These are phyloP conservation scores for Zoanthus solanderi DNA, from an alignment of 92 coral and sea anemone species.

Conservation along the genomic window DNA sequence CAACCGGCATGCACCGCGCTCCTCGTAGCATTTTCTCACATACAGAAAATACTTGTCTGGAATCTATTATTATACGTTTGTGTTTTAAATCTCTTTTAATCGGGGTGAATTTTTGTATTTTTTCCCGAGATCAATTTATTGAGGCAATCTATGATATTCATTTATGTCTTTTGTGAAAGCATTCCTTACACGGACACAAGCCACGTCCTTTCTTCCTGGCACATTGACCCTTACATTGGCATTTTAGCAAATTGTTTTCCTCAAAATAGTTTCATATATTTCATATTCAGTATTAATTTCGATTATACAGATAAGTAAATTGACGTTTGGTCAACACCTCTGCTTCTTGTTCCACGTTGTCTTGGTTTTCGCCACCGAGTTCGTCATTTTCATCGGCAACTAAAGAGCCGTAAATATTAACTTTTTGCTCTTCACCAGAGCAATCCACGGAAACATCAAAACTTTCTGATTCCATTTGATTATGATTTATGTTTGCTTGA, in stretches of 20 bases:
- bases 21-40: not conserved
- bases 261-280: not conserved
- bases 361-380: conserved; percentile 22
- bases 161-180: conserved; percentile 1
- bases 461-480: conserved; percentile 13
- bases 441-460: conserved; percentile 20
- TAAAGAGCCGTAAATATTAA: conserved; percentile 18
- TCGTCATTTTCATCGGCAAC: conserved; percentile 20
- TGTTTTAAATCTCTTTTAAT: not conserved
- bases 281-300: not conserved
- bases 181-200: not conserved
- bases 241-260: not conserved
- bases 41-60: not conserved
- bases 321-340: conserved; percentile 9
- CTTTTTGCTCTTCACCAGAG: conserved; percentile 18
- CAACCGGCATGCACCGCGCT: conserved; percentile 8
- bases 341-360: conserved; percentile 20
- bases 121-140: not conserved
- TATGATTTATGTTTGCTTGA: not conserved
- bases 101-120: not conserved
- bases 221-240: not conserved
- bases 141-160: not conserved
- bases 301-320: not conserved
- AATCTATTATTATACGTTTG: not conserved
- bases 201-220: not conserved